Conservation (phyloP, 2,888 invertebrate species). For the Parthenolecanium corni region DNA sequence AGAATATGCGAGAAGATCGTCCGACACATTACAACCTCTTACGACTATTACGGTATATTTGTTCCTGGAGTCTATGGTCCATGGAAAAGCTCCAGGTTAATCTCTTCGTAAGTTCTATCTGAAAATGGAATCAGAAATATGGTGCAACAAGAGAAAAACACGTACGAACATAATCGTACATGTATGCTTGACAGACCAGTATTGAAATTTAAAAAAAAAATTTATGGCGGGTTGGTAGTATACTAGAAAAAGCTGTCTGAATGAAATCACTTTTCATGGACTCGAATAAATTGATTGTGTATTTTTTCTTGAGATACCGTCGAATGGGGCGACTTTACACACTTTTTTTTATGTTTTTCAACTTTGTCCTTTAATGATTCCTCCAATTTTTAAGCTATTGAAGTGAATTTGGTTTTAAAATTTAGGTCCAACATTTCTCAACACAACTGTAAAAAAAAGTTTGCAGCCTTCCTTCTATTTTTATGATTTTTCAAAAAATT, state of each 20-base stretch:
- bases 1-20: too few species aligned
- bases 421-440: too few species aligned
- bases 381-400: too few species aligned
- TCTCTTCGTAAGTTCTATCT: not conserved
- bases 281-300: not conserved
- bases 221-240: not conserved
- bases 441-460: too few species aligned
- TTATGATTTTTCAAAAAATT: too few species aligned
- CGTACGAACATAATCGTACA: not conserved
- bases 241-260: not conserved
- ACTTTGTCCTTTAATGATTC: too few species aligned
- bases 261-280: not conserved
- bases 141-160: not conserved
- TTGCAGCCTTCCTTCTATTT: too few species aligned
- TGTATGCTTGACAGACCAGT: not conserved
- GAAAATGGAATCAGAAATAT: slow-evolving; percentile 3
- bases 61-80: not conserved
- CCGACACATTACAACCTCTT: too few species aligned
- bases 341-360: too few species aligned
- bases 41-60: too few species aligned
- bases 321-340: too few species aligned
- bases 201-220: slow-evolving; percentile 13
- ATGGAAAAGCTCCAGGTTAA: slow-evolving; percentile 2
- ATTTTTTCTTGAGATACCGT: not conserved
- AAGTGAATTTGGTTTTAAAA: too few species aligned